These are phyloP conservation scores for Ylistrum balloti DNA, from an alignment of 1,140 invertebrate genomes.

Conservation along the genomic window DNA sequence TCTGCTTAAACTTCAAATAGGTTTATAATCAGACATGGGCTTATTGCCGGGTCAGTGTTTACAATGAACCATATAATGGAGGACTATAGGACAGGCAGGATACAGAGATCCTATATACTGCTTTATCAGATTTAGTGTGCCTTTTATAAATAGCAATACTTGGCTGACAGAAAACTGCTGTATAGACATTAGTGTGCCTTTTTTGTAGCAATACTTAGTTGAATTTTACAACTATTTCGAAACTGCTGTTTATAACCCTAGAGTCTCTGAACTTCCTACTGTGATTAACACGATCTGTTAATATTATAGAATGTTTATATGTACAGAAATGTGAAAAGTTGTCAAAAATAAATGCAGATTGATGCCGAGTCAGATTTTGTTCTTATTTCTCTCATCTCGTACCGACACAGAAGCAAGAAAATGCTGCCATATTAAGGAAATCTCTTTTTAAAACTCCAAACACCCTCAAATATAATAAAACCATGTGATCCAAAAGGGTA, in stretches of 20 bases:
- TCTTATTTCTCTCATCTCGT: neutral
- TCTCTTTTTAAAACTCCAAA: too few species aligned
- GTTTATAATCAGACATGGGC: too few species aligned
- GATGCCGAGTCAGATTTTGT: neutral
- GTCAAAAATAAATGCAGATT: slow-evolving; percentile 19
- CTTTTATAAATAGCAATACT: neutral
- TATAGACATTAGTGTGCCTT: neutral
- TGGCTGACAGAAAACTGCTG: neutral
- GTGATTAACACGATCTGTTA: neutral
- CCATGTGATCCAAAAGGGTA: too few species aligned
- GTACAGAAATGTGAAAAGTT: slow-evolving; percentile 27
- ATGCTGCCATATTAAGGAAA: too few species aligned
- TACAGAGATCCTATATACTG: neutral
- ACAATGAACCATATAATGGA: neutral
- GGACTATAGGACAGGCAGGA: neutral
- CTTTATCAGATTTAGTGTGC: neutral
- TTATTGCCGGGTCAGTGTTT: too few species aligned
- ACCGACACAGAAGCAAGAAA: too few species aligned
- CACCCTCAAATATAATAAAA: too few species aligned
- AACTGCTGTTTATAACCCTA: too few species aligned
- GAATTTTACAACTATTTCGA: too few species aligned
- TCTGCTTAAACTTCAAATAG: too few species aligned
- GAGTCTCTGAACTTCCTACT: neutral
- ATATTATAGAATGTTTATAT: slow-evolving; percentile 30
- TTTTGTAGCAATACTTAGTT: too few species aligned